These are phyloP conservation scores for Aramus guarauna DNA, from an alignment of 2,113 vertebrate genomes.

Conservation along the genomic window DNA sequence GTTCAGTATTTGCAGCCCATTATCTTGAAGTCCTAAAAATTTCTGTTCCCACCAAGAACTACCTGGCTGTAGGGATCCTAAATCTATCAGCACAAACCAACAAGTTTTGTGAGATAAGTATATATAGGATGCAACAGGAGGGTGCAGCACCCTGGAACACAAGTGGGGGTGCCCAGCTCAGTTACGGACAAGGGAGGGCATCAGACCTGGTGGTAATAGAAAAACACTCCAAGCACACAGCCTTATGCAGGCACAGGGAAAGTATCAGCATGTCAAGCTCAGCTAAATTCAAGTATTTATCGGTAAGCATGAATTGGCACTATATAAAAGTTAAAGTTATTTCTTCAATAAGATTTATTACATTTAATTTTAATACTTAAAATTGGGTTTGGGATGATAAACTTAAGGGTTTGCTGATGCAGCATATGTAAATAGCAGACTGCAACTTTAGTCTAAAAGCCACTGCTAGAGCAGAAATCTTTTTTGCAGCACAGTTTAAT, in stretches of 20 bases:
- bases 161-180: not conserved
- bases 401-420: not conserved
- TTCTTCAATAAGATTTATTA: not conserved
- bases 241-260: not conserved
- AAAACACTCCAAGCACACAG: not conserved
- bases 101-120: accelerated
- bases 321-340: not conserved
- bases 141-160: not conserved
- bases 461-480: not conserved
- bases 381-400: not conserved
- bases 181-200: not conserved
- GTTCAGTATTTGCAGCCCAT: not conserved
- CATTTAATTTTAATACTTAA: not conserved
- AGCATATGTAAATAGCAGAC: not conserved
- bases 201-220: not conserved
- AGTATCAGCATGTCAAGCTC: not conserved
- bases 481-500: not conserved
- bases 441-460: not conserved
- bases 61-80: not conserved
- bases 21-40: not conserved
- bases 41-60: not conserved
- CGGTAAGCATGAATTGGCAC: not conserved
- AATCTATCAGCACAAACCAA: not conserved
- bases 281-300: not conserved
- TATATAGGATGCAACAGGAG: not conserved